Conservation (phyloP, 2,888 invertebrate genomes). For the Drosophila multiciliata region DNA sequence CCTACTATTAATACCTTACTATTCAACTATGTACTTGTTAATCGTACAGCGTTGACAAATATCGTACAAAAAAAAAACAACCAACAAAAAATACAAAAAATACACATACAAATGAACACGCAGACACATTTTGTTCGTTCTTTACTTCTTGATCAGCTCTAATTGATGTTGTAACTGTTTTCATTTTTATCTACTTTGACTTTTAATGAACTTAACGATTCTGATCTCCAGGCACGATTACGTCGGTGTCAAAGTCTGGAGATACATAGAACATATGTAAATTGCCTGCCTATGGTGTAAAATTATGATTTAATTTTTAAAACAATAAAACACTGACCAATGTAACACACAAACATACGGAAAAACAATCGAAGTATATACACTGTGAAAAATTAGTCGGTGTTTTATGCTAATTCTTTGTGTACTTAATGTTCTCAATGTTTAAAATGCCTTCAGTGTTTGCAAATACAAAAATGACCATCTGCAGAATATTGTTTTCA, state of each 20-base stretch:
- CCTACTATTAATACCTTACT: conserved; percentile 63
- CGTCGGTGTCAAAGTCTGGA: conserved; percentile 45
- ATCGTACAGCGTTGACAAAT: conserved; percentile 73
- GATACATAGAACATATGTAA: conserved; percentile 53
- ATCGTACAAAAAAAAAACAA: conserved; percentile 41
- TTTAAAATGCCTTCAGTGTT: conserved; percentile 78
- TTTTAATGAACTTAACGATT: conserved; percentile 34
- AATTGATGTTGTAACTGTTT: conserved; percentile 70
- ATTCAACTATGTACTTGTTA: conserved; percentile 75
- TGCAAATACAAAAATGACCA: conserved; percentile 66
- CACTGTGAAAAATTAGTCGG: conserved; percentile 69
- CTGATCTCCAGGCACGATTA: conserved; percentile 38
- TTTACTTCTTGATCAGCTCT: conserved; percentile 63
- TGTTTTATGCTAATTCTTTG: conserved; percentile 78
- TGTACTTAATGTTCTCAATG: conserved; percentile 79
- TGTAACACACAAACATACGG: conserved; percentile 24
- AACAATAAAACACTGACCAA: conserved; percentile 4
- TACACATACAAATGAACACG: conserved; percentile 15
- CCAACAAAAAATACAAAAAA: conserved; percentile 28
- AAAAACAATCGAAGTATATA: conserved; percentile 46
- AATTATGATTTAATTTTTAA: conserved; percentile 35
- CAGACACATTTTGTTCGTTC: conserved; percentile 36
- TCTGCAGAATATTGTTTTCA: conserved; percentile 62
- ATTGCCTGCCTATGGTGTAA: conserved; percentile 69
- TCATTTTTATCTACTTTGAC: conserved; percentile 44